Evolutionary conservation across 1,140 invertebrate species (phyloP).

Genomic region (Andricus grossulariae): DNA sequence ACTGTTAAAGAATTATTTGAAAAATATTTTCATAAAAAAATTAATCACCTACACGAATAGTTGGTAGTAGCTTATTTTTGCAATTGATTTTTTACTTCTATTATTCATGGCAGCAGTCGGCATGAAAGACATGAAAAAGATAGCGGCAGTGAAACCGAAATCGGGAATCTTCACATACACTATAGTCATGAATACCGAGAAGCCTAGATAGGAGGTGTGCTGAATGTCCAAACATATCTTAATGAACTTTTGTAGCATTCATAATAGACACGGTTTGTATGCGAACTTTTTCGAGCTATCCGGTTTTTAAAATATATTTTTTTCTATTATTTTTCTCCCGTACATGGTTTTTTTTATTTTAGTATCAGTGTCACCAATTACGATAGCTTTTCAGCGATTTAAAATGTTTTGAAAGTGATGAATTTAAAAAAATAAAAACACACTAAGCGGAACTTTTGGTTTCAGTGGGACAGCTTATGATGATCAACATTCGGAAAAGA

Average conservation of each 20-base stretch:
- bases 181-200: slow-evolving; percentile 71
- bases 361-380: neutral
- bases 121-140: slow-evolving; percentile 74
- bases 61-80: slow-evolving; percentile 49
- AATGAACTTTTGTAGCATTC: slow-evolving; percentile 74
- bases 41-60: too few species aligned
- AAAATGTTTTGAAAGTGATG: too few species aligned
- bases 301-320: neutral
- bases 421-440: too few species aligned
- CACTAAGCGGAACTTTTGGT: slow-evolving; percentile 38
- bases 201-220: slow-evolving; percentile 67
- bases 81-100: slow-evolving; percentile 61
- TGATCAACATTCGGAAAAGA: slow-evolving; percentile 86
- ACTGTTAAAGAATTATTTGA: too few species aligned
- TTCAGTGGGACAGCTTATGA: slow-evolving; percentile 78
- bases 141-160: slow-evolving; percentile 75
- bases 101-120: slow-evolving; percentile 72
- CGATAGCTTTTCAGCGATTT: too few species aligned
- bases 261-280: slow-evolving; percentile 48
- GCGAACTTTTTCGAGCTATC: neutral
- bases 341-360: slow-evolving; percentile 16
- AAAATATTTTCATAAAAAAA: too few species aligned
- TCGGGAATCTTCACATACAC: slow-evolving; percentile 70
- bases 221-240: slow-evolving; percentile 70
- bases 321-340: neutral